Evolutionary conservation across 53 echinoderm and acorn worm genomes (phyloP).

Genomic region (Stichopus horrens): DNA sequence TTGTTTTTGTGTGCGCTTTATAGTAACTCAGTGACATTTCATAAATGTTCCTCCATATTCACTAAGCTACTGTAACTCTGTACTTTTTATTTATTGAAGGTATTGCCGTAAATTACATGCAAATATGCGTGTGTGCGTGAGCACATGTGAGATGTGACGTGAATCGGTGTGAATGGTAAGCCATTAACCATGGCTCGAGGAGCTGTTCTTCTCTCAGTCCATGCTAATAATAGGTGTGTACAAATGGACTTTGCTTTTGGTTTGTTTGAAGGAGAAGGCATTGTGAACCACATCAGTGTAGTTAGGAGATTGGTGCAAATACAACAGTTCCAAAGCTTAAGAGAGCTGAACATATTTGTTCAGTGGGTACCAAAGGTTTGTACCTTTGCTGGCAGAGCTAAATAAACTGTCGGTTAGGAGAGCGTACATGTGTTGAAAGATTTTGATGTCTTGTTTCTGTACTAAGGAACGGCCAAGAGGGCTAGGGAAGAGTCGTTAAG

Average conservation of each 20-base stretch:
- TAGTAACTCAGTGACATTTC: no score
- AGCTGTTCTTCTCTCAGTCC: neutral
- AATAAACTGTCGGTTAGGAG: neutral
- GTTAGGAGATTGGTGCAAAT: conserved; percentile 21
- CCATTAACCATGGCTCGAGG: no score
- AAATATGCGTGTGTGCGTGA: no score
- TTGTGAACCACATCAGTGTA: neutral
- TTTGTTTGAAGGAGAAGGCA: conserved; percentile 8
- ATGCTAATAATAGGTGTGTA: neutral
- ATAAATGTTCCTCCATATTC: no score
- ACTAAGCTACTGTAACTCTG: no score
- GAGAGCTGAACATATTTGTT: conserved; percentile 14
- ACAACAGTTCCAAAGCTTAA: neutral
- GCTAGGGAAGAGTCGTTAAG: neutral
- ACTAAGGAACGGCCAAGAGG: neutral
- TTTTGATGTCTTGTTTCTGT: neutral
- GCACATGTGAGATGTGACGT: no score
- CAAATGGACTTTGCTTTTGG: conserved; percentile 31
- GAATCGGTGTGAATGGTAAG: no score
- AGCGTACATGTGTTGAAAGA: neutral
- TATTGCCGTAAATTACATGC: no score
- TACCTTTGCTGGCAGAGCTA: neutral
- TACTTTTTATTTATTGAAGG: no score
- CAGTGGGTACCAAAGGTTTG: conserved; percentile 6
- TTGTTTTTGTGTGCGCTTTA: no score